Conservation (phyloP, 2,113 vertebrate genomes). For the Rhegmatorhina hoffmannsi region DNA sequence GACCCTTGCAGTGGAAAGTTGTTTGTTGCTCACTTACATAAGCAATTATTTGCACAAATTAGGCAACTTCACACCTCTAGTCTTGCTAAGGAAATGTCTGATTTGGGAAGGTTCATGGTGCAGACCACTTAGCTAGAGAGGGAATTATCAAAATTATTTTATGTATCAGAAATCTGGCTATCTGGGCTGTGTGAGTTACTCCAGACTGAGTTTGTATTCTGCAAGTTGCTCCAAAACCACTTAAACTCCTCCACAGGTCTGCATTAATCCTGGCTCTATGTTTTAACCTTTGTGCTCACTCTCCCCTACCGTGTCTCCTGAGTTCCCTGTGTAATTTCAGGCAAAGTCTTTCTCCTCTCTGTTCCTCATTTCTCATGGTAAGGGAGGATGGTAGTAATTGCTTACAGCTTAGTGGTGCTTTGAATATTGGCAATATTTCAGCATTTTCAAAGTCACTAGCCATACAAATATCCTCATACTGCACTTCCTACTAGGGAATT, state of each 20-base stretch:
- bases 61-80: background rate
- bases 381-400: background rate
- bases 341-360: background rate
- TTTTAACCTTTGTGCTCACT: background rate
- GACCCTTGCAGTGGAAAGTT: background rate
- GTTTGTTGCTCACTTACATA: background rate
- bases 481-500: background rate
- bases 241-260: background rate
- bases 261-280: background rate
- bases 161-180: background rate
- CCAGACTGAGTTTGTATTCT: background rate
- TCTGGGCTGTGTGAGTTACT: background rate
- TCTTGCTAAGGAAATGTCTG: background rate
- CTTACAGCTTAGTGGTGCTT: background rate
- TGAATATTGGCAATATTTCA: background rate
- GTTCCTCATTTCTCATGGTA: background rate
- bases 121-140: accelerated
- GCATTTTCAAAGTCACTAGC: background rate
- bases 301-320: background rate
- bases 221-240: background rate
- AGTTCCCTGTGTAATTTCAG: background rate
- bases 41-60: background rate
- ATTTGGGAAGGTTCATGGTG: background rate
- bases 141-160: background rate
- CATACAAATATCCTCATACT: background rate